phyloP scores from a whole-genome alignment of 2,888 invertebrate species.

The Volucella inflata region DNA sequence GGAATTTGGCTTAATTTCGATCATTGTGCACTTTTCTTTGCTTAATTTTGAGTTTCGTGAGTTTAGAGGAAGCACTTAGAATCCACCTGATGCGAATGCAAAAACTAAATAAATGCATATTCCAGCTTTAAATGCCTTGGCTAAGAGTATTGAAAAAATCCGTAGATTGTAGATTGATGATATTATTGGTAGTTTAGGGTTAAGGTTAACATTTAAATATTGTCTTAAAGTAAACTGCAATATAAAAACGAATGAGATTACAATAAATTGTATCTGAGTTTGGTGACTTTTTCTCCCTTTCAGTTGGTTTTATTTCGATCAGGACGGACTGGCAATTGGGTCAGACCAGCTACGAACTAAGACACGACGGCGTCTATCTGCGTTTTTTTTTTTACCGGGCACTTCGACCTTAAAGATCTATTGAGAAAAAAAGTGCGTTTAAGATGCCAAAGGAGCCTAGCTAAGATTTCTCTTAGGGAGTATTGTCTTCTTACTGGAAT shows the following conservation, averaged over 20 bases:
- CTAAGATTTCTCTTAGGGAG: too few relatives aligned
- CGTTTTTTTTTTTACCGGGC: too few relatives aligned
- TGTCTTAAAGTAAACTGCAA: slow-evolving; percentile 11
- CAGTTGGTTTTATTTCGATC: too few relatives aligned
- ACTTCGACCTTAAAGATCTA: too few relatives aligned
- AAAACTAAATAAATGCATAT: neutral
- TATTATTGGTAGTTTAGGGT: slow-evolving; percentile 10
- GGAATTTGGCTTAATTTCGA: slow-evolving; percentile 5
- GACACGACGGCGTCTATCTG: too few relatives aligned
- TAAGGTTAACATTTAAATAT: slow-evolving; percentile 3
- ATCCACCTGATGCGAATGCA: slow-evolving; percentile 1
- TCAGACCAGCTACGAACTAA: too few relatives aligned
- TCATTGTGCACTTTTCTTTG: slow-evolving; percentile 1
- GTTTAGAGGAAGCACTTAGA: neutral
- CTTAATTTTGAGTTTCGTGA: slow-evolving; percentile 11
- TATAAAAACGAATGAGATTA: slow-evolving; percentile 3
- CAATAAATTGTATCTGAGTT: neutral
- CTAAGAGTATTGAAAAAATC: slow-evolving; percentile 19
- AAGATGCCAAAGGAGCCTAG: too few relatives aligned
- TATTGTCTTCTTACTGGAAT: too few relatives aligned
- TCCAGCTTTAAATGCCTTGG: slow-evolving; percentile 48
- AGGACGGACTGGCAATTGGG: too few relatives aligned
- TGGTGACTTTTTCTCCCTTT: too few relatives aligned
- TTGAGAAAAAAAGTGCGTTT: too few relatives aligned
- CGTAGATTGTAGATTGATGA: neutral